Conservation (phyloP, 2,797 vertebrate genomes). For the Pseudopleuronectes americanus region DNA sequence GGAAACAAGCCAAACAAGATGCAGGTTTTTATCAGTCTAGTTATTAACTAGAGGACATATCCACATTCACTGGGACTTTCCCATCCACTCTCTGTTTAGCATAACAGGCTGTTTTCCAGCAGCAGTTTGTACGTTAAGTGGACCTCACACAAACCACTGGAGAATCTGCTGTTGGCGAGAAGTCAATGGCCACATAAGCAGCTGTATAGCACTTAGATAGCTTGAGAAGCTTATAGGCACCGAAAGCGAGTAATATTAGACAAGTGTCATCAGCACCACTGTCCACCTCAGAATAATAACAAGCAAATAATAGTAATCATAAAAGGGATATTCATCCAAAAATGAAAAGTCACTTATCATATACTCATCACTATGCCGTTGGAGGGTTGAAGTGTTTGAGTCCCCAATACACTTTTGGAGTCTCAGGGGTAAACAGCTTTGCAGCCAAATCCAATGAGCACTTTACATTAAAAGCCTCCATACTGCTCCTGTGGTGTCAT, state of each 20-base stretch:
- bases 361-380: too few species aligned
- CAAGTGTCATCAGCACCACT: constrained; percentile 12
- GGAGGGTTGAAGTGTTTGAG: too few species aligned
- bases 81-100: constrained; percentile 27
- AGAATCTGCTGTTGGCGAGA: constrained; percentile 29
- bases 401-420: too few species aligned
- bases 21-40: constrained; percentile 5
- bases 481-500: too few species aligned
- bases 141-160: constrained; percentile 46
- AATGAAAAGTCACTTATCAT: too few species aligned
- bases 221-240: constrained; percentile 14
- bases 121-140: constrained; percentile 35
- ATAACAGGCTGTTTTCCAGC: constrained; percentile 45
- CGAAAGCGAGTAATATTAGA: constrained; percentile 11
- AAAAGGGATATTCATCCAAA: too few species aligned
- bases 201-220: constrained; percentile 25
- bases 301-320: neutral
- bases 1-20: constrained; percentile 11
- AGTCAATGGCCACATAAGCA: constrained; percentile 40
- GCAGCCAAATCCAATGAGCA: too few species aligned
- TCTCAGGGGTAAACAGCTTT: too few species aligned
- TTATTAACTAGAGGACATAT: constrained; percentile 12
- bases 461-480: too few species aligned
- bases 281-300: neutral
- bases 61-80: constrained; percentile 1